Percentiles rank a stretch among this genome's conserved stretches.
These are phyloP conservation scores for Crossoptilon crossoptilon DNA, from an alignment of 2,797 vertebrate species.

Conservation along the genomic window DNA sequence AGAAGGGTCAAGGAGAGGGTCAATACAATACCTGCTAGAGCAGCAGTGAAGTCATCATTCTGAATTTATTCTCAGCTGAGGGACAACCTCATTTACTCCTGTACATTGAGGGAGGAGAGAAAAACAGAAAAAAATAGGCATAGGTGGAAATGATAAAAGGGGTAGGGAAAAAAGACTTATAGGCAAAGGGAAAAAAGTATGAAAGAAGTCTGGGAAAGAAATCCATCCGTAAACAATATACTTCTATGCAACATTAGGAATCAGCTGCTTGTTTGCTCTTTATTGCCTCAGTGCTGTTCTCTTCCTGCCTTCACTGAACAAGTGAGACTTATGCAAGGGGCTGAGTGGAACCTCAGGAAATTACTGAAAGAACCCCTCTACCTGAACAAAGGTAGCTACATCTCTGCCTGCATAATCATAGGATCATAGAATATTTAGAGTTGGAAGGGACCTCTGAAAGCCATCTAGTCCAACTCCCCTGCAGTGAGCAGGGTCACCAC, in stretches of 20 bases:
- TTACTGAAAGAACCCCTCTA: not conserved
- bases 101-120: not conserved
- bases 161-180: not conserved
- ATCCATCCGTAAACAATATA: not conserved
- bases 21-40: slow-evolving; percentile 13
- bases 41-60: slow-evolving; percentile 39
- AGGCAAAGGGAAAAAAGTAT: not conserved
- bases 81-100: slow-evolving; percentile 41
- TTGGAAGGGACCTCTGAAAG: no score
- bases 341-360: not conserved
- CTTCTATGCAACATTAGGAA: not conserved
- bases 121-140: not conserved
- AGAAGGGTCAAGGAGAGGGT: slow-evolving; percentile 56
- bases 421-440: no score
- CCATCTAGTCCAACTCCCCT: no score
- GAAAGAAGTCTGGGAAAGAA: not conserved
- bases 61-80: slow-evolving; percentile 57
- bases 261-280: not conserved
- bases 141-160: not conserved
- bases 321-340: not conserved
- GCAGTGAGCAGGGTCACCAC: no score
- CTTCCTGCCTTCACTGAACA: not conserved
- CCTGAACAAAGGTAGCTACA: not conserved
- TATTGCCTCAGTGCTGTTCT: not conserved
- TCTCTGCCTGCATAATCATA: not conserved